Evolutionary conservation across 2,888 invertebrate genomes (phyloP).

Genomic region (Acanthococcus lagerstroemiae): DNA sequence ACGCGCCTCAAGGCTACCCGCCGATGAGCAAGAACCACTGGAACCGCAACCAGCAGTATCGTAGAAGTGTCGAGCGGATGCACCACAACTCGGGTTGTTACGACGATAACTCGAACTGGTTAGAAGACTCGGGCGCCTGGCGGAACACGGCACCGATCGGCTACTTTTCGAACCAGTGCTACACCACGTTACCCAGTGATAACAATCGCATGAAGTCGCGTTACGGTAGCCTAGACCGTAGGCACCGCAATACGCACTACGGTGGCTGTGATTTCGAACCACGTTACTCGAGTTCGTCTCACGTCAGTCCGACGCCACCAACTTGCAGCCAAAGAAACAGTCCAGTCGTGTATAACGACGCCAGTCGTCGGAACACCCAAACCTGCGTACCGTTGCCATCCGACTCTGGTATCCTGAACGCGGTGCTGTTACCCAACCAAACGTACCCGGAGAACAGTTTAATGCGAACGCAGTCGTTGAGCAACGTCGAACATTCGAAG

Average conservation of each 20-base stretch:
- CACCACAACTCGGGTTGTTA: constrained; percentile 22
- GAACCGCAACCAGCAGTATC: constrained; percentile 21
- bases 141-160: constrained; percentile 16
- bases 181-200: constrained; percentile 17
- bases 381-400: constrained; percentile 9
- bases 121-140: constrained; percentile 20
- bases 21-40: constrained; percentile 9
- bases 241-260: constrained; percentile 37
- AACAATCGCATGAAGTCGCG: constrained; percentile 35
- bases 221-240: constrained; percentile 53
- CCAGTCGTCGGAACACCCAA: not conserved
- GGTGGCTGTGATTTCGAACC: not conserved
- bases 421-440: constrained; percentile 41
- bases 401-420: constrained; percentile 3
- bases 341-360: not conserved
- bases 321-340: not conserved
- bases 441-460: constrained; percentile 43
- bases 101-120: constrained; percentile 24
- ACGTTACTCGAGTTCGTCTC: not conserved
- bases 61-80: constrained; percentile 14
- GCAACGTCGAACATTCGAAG: constrained; percentile 43
- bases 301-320: constrained; percentile 11
- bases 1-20: not conserved
- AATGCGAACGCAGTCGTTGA: constrained; percentile 50
- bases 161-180: constrained; percentile 26